A percentile compares a stretch with the other conserved stretches of the same genome.
Conservation (phyloP, 2,113 vertebrate species). For the Hypanus sabinus region DNA sequence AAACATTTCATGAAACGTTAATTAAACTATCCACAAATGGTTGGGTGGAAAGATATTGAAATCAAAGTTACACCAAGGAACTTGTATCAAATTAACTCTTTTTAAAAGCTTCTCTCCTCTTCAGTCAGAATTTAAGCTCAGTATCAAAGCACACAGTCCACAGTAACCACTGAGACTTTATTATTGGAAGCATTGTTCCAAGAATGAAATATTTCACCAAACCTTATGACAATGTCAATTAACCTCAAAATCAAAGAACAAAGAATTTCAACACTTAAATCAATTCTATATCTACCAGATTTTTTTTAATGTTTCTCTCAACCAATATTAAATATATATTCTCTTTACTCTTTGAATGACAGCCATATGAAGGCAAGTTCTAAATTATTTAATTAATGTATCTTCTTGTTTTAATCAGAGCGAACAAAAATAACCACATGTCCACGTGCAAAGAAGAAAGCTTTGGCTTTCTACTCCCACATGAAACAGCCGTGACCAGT, state of each 20-base stretch:
- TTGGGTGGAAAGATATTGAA: background rate
- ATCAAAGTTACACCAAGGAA: background rate
- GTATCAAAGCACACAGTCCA: background rate
- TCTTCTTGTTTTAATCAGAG: conserved; percentile 38
- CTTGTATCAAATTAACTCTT: background rate
- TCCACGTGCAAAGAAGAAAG: conserved; percentile 43
- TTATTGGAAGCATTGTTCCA: background rate
- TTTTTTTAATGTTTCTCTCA: background rate
- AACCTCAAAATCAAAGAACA: background rate
- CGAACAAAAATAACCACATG: conserved; percentile 36
- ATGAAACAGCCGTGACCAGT: conserved; percentile 42
- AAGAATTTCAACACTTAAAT: background rate
- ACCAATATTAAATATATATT: background rate
- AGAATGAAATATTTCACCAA: background rate
- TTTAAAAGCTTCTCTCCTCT: background rate
- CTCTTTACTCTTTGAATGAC: conserved; percentile 36
- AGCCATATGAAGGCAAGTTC: background rate
- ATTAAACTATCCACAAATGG: background rate
- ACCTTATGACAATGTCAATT: background rate
- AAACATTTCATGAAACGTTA: background rate
- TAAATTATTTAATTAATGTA: background rate
- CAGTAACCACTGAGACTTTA: background rate
- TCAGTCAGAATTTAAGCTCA: background rate
- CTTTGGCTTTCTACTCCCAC: conserved; percentile 44
- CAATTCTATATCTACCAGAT: background rate